phyloP scores from a whole-genome alignment of 2,888 invertebrate genomes.

The Elmis aenea region DNA sequence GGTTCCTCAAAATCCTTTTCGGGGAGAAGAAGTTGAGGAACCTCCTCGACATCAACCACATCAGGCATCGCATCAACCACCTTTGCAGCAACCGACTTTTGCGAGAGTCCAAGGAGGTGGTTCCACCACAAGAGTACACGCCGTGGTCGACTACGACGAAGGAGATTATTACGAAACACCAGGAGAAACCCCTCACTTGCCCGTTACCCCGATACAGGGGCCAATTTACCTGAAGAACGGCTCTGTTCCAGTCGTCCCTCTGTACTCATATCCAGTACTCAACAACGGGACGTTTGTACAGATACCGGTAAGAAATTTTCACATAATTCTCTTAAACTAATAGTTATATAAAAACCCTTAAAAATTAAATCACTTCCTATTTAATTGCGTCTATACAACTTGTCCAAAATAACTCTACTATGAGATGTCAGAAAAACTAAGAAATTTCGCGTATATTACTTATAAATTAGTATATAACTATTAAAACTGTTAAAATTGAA shows the following conservation, averaged over 20 bases:
- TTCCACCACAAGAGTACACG: conserved; percentile 61
- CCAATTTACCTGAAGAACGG: conserved; percentile 84
- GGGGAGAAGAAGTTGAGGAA: conserved; percentile 43
- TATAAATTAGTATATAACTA: too few relatives aligned
- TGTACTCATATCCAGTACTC: conserved; percentile 78
- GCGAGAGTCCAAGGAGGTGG: conserved; percentile 57
- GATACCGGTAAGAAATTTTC: conserved; percentile 76
- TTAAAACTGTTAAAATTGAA: too few relatives aligned
- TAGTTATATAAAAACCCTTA: too few relatives aligned
- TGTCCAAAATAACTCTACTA: too few relatives aligned
- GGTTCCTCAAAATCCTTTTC: conserved; percentile 40
- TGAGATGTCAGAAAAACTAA: too few relatives aligned
- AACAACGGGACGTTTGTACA: conserved; percentile 84
- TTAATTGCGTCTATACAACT: too few relatives aligned
- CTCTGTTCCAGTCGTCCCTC: conserved; percentile 79
- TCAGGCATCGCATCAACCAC: conserved; percentile 15
- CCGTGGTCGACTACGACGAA: conserved; percentile 67
- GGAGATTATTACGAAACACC: conserved; percentile 58
- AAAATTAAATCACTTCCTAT: too few relatives aligned
- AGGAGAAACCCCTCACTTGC: conserved; percentile 51
- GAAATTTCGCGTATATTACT: too few relatives aligned
- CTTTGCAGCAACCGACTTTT: conserved; percentile 58
- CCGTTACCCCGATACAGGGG: conserved; percentile 81
- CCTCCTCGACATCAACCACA: conserved; percentile 6
- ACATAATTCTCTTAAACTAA: too few relatives aligned